Percentiles rank a stretch among this genome's conserved stretches.
These are phyloP conservation scores for Dicerorhinus sumatrensis DNA, from an alignment of 2,113 vertebrate genomes.

Conservation along the genomic window DNA sequence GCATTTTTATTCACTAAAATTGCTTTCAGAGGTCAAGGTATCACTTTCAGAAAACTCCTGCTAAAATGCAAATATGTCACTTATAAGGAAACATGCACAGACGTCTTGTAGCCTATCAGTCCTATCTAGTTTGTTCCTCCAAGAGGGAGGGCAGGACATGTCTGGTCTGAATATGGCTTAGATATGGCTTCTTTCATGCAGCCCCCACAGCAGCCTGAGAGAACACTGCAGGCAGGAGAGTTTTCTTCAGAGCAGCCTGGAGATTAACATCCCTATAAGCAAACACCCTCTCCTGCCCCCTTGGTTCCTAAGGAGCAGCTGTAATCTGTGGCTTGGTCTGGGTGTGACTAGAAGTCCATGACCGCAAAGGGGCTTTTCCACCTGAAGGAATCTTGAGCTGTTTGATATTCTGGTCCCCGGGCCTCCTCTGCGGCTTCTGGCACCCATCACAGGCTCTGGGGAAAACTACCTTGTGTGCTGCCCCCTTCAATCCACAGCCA, in stretches of 20 bases:
- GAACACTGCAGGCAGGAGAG: not conserved
- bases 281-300: not conserved
- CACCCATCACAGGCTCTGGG: not conserved
- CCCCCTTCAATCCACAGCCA: not conserved
- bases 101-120: not conserved
- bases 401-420: not conserved
- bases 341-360: not conserved
- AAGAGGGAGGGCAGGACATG: not conserved
- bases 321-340: not conserved
- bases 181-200: not conserved
- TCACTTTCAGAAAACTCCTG: not conserved
- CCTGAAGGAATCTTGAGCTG: not conserved
- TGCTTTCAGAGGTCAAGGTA: not conserved
- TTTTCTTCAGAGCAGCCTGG: not conserved
- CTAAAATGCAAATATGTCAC: not conserved
- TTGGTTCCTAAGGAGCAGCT: not conserved
- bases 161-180: fast-evolving
- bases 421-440: not conserved
- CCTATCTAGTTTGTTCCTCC: not conserved
- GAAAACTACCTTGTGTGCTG: fast-evolving
- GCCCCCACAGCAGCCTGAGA: not conserved
- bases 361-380: not conserved
- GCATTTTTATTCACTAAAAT: not conserved
- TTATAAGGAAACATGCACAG: fast-evolving
- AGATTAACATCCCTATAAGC: not conserved